phyloP scores from a whole-genome alignment of 1,140 invertebrate genomes.

The Vollenhovia emeryi region DNA sequence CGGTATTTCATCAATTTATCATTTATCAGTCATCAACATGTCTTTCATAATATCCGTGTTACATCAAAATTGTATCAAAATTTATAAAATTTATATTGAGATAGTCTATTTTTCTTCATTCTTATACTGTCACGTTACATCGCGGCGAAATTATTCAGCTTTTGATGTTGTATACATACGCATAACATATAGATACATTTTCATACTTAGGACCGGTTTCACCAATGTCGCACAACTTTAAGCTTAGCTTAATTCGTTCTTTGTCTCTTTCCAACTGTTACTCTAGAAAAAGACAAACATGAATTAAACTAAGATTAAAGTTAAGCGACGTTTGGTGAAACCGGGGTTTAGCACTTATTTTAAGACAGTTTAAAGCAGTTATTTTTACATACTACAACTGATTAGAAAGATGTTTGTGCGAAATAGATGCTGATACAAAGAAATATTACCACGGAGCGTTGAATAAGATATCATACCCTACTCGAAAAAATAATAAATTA shows the following conservation, averaged over 20 bases:
- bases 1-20: slow-evolving; percentile 21
- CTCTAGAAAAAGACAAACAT: too few relatives aligned
- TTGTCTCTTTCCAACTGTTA: too few relatives aligned
- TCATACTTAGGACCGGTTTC: too few relatives aligned
- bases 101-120: too few relatives aligned
- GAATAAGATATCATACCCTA: not conserved
- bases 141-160: not conserved
- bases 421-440: not conserved
- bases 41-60: too few relatives aligned
- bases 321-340: too few relatives aligned
- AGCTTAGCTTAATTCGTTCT: too few relatives aligned
- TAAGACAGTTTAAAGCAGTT: too few relatives aligned
- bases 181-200: not conserved
- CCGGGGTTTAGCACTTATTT: not conserved
- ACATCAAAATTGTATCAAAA: not conserved
- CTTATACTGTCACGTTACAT: too few relatives aligned
- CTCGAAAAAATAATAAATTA: not conserved
- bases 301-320: too few relatives aligned
- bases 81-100: too few relatives aligned
- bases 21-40: not conserved
- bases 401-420: not conserved
- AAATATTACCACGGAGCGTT: not conserved
- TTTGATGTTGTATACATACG: not conserved
- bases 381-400: not conserved
- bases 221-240: too few relatives aligned